Evolutionary conservation across 2,797 vertebrate genomes (phyloP), one percentile per base, ranked within the genome.

Genomic region (Hyperoplus lanceolatus): DNA sequence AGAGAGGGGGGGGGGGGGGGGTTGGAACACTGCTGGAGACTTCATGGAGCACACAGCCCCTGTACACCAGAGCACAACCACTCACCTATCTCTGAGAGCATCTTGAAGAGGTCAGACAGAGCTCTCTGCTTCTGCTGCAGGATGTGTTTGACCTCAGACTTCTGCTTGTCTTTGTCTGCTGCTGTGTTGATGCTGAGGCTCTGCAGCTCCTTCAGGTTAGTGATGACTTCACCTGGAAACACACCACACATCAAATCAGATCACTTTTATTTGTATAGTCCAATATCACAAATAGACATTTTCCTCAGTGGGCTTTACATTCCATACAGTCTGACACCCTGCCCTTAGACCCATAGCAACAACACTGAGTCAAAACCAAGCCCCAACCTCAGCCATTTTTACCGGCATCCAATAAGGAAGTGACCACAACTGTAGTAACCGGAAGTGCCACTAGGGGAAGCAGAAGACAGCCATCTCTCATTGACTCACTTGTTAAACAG

Each of bases 111-210:
- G 61, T 98, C 97, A 6, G 98, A 94, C 65, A 99, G 91, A 1
- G 97, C 98, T 63, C 98, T 95, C 87, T 98, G 98, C 84, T 99
- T 99, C 88, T 97, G 98, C 95, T 96, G 95, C 10, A 98, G 96
- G 90, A 99, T 97, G 83, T 99, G 97, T 77, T 99, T 99, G 71
- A 96, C 96, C 83, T 98, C 97, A 0, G 96, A 90, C 54, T 89
- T 97, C 89, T 98, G 98, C 83, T 96, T 97, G 82, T 99, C 97
- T 69, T 97, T 97, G 59, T 97, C 96, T 53, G 95, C 91, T 0
- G 95, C 90, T 43, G 87, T 85, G 89, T 98, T 94, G 55, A 98
- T 75, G 0, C 82, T 94, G 73, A 98, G 94, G 79, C 88, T 94
- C 84, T 99, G 97, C 59, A 99, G 94, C 50, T 97, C 96, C 15